Evolutionary conservation across 2,113 vertebrate species (phyloP).

Genomic region (Rhinogobius similis): DNA sequence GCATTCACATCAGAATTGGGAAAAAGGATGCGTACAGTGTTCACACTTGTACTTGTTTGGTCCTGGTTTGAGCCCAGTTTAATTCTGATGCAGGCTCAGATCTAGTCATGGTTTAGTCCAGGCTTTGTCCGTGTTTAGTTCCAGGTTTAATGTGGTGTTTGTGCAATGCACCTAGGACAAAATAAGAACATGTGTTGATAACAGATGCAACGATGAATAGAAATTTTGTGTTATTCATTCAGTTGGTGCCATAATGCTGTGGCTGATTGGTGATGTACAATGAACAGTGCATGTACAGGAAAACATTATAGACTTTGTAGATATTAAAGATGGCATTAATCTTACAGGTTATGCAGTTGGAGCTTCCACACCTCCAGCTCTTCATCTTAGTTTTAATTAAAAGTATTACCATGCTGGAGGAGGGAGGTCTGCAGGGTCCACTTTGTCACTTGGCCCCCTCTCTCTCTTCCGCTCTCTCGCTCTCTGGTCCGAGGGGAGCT

Average conservation of each 20-base stretch:
- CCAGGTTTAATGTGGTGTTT: too few species aligned
- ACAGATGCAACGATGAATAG: background rate
- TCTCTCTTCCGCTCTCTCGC: background rate
- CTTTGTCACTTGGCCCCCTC: constrained; percentile 12
- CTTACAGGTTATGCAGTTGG: background rate
- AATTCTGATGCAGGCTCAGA: too few species aligned
- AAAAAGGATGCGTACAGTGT: too few species aligned
- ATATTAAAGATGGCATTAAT: background rate
- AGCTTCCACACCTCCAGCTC: constrained; percentile 24
- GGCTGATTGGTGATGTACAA: background rate
- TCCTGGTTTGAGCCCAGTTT: too few species aligned
- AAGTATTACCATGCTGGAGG: constrained; percentile 38
- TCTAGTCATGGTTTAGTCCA: too few species aligned
- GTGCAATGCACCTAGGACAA: too few species aligned
- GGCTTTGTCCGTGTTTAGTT: too few species aligned
- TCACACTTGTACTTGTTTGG: too few species aligned
- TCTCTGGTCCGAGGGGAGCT: constrained; percentile 12
- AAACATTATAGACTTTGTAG: background rate
- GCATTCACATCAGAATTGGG: too few species aligned
- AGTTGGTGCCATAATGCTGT: background rate
- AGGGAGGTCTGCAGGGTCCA: constrained; percentile 19
- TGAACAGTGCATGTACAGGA: background rate
- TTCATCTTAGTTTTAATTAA: constrained; percentile 34
- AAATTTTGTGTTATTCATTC: background rate
- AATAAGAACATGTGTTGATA: background rate